Evolutionary conservation across 1,140 invertebrate genomes (phyloP), one percentile per base, ranked within the genome.

Genomic region (Heliconius melpomene): DNA sequence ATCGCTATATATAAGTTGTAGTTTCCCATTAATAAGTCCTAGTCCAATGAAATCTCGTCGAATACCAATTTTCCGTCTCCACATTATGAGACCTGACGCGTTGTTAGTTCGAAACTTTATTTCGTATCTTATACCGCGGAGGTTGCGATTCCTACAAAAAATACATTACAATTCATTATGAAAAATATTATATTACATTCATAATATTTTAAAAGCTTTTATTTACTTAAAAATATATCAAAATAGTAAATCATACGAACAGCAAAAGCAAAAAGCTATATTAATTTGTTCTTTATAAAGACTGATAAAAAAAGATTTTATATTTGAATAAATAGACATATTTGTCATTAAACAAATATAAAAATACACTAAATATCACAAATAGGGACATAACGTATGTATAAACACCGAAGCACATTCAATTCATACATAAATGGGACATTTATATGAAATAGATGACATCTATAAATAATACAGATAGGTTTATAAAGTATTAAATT

Each of bases 61-160:
- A 75, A 94, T 90, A 26, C 94, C 93, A 23, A 94, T 94, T 82
- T 94, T 95, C 84, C 95, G 83, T 77, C 94, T 86, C 96, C 97
- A 97, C 76, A 97, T 91, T 23, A 98, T 82, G 40, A 98, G 92
- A 9, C 97, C 97, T 85, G 96, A 95, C 16, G 94, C 91, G 82
- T 95, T 95, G 76, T 95, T 95, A 29, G 97, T 97, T 77, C 96
- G 95, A 89, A 98, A 96, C 85, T 95, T 95, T 60, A 98, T 95
- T 93, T 97, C 96, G 87, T 97, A 97, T 85, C 96, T 95, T 90
- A 97, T 97, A 77, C 95, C 96, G 74, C 95, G 94, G 89, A 97
- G 96, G 60, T 95, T 95, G 92, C 96, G 95, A 84, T 95, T 94
- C 87, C 95, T 96, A n/a, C 60, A 29, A 66, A 66, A 66, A 66